phyloP scores from a whole-genome alignment of 1,140 invertebrate genomes.

The Drosophila hydei region DNA sequence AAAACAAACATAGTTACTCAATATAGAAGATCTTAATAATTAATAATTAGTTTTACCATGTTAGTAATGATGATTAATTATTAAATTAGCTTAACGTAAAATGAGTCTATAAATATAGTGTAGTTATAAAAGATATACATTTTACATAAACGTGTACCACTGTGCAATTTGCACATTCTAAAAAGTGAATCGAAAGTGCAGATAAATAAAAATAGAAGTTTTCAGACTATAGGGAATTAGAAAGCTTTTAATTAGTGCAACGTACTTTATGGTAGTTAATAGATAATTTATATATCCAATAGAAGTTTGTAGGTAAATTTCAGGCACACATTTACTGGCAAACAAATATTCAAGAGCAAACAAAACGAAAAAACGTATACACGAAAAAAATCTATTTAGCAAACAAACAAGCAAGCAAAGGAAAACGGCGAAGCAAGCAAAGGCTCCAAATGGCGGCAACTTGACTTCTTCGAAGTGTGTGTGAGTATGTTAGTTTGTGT shows the following conservation, averaged over 20 bases:
- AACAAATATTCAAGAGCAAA: slow-evolving; percentile 49
- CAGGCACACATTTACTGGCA: slow-evolving; percentile 2
- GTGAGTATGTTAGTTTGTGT: slow-evolving; percentile 10
- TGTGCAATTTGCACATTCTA: neutral
- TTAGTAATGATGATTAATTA: too few species aligned
- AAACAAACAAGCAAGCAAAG: slow-evolving; percentile 56
- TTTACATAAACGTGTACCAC: neutral
- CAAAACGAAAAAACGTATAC: slow-evolving; percentile 34
- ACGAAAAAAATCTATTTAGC: slow-evolving; percentile 59
- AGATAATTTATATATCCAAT: neutral
- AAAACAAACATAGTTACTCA: neutral
- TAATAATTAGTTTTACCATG: too few species aligned
- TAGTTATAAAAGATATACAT: too few species aligned
- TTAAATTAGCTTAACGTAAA: too few species aligned
- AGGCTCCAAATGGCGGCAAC: slow-evolving; percentile 63
- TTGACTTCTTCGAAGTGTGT: slow-evolving; percentile 21
- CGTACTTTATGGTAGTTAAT: neutral
- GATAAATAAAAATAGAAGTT: slow-evolving; percentile 3
- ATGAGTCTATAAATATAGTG: too few species aligned
- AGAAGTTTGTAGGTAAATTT: slow-evolving; percentile 18
- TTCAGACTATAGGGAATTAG: neutral
- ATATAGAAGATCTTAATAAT: neutral
- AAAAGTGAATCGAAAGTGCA: neutral
- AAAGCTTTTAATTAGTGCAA: neutral
- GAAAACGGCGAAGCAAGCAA: slow-evolving; percentile 25